Conservation (phyloP, 2,113 vertebrate genomes). For the Mastomys natalensis region DNA sequence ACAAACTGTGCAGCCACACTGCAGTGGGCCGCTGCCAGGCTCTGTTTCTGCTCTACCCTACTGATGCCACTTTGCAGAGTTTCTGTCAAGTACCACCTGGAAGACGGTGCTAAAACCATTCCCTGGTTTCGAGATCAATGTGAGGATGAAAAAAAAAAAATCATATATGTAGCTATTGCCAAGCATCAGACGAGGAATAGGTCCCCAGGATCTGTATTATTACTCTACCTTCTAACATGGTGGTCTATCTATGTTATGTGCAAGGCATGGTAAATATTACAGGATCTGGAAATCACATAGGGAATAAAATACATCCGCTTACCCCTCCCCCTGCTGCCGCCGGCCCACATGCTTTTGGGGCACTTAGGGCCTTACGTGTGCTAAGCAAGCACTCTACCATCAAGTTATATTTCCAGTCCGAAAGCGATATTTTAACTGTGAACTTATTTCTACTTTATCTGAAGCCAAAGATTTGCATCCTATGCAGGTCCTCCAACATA, state of each 20-base stretch:
- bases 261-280: background rate
- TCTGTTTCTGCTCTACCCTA: background rate
- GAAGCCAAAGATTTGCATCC: background rate
- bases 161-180: background rate
- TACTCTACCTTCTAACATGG: background rate
- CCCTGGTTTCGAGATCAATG: background rate
- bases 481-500: background rate
- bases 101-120: background rate
- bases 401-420: background rate
- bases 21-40: background rate
- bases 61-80: background rate
- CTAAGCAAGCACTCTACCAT: background rate
- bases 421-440: background rate
- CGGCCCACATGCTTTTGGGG: background rate
- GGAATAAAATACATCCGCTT: background rate
- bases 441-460: background rate
- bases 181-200: background rate
- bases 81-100: background rate
- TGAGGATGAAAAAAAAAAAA: slow-evolving; percentile 2
- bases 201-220: background rate
- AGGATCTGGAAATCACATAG: background rate
- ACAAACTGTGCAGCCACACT: background rate
- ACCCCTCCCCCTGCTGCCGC: accelerated
- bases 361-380: background rate
- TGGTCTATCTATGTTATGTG: background rate